phyloP scores from a whole-genome alignment of 2,113 vertebrate genomes.

The Sylvilagus bachmani region DNA sequence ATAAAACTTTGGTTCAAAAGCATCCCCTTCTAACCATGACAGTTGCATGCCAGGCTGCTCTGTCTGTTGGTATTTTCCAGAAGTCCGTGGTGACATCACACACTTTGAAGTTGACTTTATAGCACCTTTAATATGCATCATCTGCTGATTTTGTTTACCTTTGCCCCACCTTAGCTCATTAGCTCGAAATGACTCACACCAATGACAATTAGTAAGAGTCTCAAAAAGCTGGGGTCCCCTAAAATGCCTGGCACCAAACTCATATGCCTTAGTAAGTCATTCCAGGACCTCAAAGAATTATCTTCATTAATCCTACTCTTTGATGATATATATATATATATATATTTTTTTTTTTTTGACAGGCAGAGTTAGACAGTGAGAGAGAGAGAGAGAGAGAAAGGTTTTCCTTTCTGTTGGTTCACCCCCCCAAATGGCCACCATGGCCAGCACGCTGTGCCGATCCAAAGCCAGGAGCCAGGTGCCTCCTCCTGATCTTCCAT shows the following conservation, averaged over 20 bases:
- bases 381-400: no score
- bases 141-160: slow-evolving; percentile 49
- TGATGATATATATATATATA: no score
- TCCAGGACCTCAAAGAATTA: neutral
- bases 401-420: no score
- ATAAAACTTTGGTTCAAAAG: slow-evolving; percentile 60
- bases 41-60: neutral
- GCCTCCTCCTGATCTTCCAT: no score
- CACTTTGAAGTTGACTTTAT: slow-evolving; percentile 72
- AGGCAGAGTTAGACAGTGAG: no score
- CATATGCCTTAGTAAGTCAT: neutral
- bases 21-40: neutral
- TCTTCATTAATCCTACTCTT: neutral
- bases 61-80: slow-evolving; percentile 44
- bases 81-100: slow-evolving; percentile 27
- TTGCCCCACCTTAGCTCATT: slow-evolving; percentile 40
- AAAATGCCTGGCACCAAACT: neutral
- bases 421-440: no score
- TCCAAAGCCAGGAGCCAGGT: no score
- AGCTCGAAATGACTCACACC: neutral
- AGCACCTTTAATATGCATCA: slow-evolving; percentile 53
- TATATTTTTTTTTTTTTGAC: no score
- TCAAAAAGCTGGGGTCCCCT: neutral
- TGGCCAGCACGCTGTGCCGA: no score
- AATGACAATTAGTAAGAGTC: neutral